phyloP scores from a whole-genome alignment of 2,797 vertebrate species.

The Danio tinwini region DNA sequence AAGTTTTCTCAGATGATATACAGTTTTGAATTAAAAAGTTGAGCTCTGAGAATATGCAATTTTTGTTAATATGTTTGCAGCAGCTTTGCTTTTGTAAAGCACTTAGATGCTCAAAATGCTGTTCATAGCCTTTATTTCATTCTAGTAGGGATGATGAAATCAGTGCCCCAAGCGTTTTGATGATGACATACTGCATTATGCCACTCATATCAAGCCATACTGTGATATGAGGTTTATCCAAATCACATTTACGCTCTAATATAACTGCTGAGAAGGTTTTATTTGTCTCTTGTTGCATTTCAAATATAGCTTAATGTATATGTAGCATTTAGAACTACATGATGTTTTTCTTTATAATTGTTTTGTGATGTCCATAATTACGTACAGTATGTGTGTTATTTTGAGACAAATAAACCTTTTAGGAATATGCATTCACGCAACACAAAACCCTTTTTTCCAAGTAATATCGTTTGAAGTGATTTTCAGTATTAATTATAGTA shows the following conservation, averaged over 20 bases:
- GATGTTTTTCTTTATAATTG: too few species aligned
- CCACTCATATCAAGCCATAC: neutral
- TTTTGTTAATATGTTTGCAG: neutral
- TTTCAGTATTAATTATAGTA: neutral
- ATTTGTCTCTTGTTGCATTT: neutral
- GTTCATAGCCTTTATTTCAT: neutral
- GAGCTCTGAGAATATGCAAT: neutral
- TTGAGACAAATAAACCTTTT: constrained; percentile 7
- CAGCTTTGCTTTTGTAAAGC: neutral
- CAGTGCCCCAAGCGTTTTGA: neutral
- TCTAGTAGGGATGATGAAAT: constrained; percentile 4
- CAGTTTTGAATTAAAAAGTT: neutral
- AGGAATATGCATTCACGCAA: constrained; percentile 11
- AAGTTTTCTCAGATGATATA: neutral
- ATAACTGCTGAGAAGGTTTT: neutral
- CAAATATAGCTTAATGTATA: neutral
- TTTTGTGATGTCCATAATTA: neutral
- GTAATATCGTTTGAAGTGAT: too few species aligned
- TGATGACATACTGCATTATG: neutral
- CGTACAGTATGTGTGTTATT: neutral
- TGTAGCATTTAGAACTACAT: too few species aligned
- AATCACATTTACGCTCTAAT: neutral
- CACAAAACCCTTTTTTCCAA: constrained; percentile 6
- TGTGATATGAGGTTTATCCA: neutral
- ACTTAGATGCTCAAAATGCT: neutral